Conservation (phyloP, 2,113 vertebrate genomes). For the Danionella cerebrum region DNA sequence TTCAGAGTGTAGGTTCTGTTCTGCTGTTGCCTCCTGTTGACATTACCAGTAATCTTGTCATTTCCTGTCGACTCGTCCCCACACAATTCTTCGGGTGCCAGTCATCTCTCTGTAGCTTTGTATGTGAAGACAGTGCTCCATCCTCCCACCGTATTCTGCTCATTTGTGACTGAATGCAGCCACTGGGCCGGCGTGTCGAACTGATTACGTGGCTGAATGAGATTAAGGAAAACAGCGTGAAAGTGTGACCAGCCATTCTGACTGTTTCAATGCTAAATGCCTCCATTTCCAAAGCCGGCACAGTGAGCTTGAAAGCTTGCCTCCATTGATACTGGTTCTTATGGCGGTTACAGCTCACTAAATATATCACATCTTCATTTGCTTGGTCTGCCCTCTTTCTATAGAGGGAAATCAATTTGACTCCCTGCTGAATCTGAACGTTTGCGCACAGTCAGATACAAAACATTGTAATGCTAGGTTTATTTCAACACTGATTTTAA, state of each 20-base stretch:
- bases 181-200: conserved; percentile 18
- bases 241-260: conserved; percentile 28
- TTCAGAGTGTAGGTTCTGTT: conserved; percentile 1
- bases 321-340: neutral
- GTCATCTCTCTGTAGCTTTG: neutral
- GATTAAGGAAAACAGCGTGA: conserved; percentile 29
- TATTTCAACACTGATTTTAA: too few species aligned
- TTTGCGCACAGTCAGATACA: too few species aligned
- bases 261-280: conserved; percentile 34
- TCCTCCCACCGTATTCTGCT: conserved; percentile 15
- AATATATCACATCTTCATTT: neutral
- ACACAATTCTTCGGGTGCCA: neutral
- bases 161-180: conserved; percentile 4
- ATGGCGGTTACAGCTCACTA: neutral
- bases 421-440: too few species aligned
- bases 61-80: conserved; percentile 9
- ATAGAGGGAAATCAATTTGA: too few species aligned
- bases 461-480: too few species aligned
- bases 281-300: neutral
- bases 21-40: conserved; percentile 5
- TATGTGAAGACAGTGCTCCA: neutral
- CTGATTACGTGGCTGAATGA: conserved; percentile 29
- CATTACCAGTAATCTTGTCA: conserved; percentile 18
- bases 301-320: neutral
- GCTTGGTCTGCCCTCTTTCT: neutral